Evolutionary conservation across 2,797 vertebrate species (phyloP).

Genomic region (Poeciliopsis turneri): DNA sequence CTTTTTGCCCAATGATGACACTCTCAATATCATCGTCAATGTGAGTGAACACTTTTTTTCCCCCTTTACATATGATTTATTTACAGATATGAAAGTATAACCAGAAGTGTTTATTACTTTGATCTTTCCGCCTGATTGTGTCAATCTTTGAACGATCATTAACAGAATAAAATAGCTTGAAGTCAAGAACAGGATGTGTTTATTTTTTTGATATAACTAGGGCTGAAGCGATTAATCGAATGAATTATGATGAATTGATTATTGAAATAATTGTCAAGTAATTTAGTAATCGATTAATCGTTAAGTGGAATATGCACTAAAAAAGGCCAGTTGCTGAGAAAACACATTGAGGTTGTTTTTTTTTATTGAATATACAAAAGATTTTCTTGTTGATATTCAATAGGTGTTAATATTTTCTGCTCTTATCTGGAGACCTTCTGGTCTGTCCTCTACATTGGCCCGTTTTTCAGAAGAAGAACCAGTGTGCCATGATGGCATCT

Average conservation of each 20-base stretch:
- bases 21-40: constrained; percentile 95
- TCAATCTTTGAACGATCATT: neutral
- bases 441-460: constrained; percentile 61
- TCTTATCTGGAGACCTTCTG: constrained; percentile 70
- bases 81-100: neutral
- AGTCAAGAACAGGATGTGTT: neutral
- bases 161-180: neutral
- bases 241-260: no score
- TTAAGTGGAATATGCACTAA: no score
- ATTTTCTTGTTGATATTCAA: constrained; percentile 83
- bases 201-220: neutral
- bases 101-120: neutral
- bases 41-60: constrained; percentile 77
- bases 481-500: constrained; percentile 7
- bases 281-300: no score
- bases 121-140: neutral
- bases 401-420: constrained; percentile 77
- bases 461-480: constrained; percentile 44
- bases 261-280: no score
- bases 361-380: no score
- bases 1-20: constrained; percentile 97
- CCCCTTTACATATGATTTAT: neutral
- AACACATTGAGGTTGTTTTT: no score
- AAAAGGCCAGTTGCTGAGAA: neutral
- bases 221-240: no score